These are phyloP conservation scores for Solenopsis invicta DNA, from an alignment of 1,140 invertebrate species.

Conservation along the genomic window DNA sequence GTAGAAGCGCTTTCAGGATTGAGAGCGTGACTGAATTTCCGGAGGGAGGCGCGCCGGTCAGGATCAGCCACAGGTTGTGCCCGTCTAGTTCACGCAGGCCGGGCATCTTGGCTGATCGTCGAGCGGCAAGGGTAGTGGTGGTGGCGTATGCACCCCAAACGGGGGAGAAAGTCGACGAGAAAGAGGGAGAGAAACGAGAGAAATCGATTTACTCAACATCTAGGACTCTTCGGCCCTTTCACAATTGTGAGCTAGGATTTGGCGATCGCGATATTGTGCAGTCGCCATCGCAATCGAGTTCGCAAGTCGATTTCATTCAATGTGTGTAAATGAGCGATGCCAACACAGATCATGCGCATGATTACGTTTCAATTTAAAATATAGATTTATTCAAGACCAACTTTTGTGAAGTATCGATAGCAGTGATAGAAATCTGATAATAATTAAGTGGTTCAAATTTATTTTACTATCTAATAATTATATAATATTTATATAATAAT, in stretches of 20 bases:
- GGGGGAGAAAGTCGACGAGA: constrained; percentile 64
- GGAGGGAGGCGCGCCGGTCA: constrained; percentile 83
- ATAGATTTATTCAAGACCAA: neutral
- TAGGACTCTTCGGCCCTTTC: constrained; percentile 40
- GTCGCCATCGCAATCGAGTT: neutral
- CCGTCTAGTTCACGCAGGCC: constrained; percentile 78
- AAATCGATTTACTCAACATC: constrained; percentile 76
- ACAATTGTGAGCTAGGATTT: constrained; percentile 13
- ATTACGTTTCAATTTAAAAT: neutral
- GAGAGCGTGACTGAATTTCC: constrained; percentile 82
- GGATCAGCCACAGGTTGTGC: constrained; percentile 87
- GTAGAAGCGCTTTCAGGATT: constrained; percentile 79
- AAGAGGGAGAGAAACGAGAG: constrained; percentile 72
- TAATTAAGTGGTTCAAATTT: neutral
- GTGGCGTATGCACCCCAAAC: constrained; percentile 37
- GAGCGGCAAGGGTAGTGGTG: constrained; percentile 3
- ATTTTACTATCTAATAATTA: neutral
- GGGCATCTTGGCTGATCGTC: constrained; percentile 75
- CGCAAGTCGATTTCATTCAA: neutral
- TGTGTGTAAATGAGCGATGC: neutral
- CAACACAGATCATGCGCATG: neutral
- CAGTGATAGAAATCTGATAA: neutral
- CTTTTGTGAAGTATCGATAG: neutral
- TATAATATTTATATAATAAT: too few species aligned
- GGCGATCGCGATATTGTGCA: constrained; percentile 27